Evolutionary conservation across 2,797 vertebrate species (phyloP), one percentile per base, ranked within the genome.

Genomic region (Sebastes diaconus): DNA sequence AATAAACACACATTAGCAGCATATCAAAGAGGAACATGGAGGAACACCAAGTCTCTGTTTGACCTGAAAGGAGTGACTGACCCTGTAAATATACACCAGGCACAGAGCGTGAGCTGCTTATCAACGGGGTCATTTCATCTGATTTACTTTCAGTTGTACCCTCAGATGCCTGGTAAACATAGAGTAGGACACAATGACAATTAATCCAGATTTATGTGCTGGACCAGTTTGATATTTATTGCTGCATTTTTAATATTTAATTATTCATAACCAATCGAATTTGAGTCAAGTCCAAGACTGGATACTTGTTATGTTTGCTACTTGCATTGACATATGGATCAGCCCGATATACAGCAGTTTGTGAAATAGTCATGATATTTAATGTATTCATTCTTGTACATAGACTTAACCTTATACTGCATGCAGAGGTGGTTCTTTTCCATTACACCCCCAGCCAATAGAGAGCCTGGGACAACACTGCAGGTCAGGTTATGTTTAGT

Each of bases 41-140:
- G 29, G 83, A n/a, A 76, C 68, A 74, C 20, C 5, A 7, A 68
- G 36, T 69, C 64, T 54, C 46, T 64, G 73, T 74, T 74, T 71
- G 57, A 77, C 25, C 54, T 16, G 50, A 25, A 4, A 8, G 5
- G 4, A 18, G 29, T 22, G 42, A 46, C 29, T 68, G 57, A 29
- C 9, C 65, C 39, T 24, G 39, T 27, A 16, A 18, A 25, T 29
- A 36, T 11, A 27, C 22, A 27, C 34, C n/a, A 6, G 36, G 16
- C 65, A 59, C 64, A 75, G 6, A 75, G 4, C 4, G 27, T 69
- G 55, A 64, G 55, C 24, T 55, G 59, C 54, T 20, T n/a, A 14
- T 60, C 22, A 5, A 24, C 14, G 10, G 12, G 18, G 34, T 65
- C 30, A 34, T 18, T 36, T 13, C 3, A 5, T 3, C 18, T 18